Percentiles rank a stretch among this genome's conserved stretches.
These are phyloP conservation scores for Pseudomyrmex gracilis DNA, from an alignment of 1,140 invertebrate genomes.

Conservation along the genomic window DNA sequence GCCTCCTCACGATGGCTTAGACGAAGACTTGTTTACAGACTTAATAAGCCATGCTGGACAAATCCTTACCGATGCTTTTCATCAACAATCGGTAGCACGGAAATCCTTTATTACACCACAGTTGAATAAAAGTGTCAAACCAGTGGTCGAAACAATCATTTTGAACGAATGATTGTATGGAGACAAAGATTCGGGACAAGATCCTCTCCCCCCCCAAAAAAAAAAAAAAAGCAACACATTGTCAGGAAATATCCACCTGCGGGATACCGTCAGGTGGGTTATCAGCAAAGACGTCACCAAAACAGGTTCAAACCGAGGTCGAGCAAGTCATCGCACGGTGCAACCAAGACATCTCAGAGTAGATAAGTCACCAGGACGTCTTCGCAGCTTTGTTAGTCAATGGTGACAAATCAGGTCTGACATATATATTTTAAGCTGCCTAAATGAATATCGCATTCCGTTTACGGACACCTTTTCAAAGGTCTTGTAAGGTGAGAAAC, in stretches of 20 bases:
- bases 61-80: conserved; percentile 18
- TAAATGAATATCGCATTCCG: background rate
- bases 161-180: conserved; percentile 23
- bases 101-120: conserved; percentile 33
- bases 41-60: conserved; percentile 18
- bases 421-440: background rate
- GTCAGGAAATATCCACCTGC: conserved; percentile 21
- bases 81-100: conserved; percentile 23
- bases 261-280: background rate
- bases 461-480: background rate
- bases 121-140: conserved; percentile 15
- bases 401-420: background rate
- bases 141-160: conserved; percentile 4
- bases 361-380: background rate
- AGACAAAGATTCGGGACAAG: background rate
- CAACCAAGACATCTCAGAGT: conserved; percentile 4
- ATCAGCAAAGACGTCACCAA: background rate
- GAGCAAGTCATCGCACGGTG: no score
- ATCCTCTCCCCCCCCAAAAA: background rate
- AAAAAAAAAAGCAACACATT: background rate
- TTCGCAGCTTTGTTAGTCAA: background rate
- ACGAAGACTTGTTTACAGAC: background rate
- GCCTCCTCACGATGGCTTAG: conserved; percentile 4
- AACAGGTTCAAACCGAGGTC: background rate
- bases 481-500: background rate